phyloP scores from a whole-genome alignment of 2,113 vertebrate genomes.

The Gavia stellata region DNA sequence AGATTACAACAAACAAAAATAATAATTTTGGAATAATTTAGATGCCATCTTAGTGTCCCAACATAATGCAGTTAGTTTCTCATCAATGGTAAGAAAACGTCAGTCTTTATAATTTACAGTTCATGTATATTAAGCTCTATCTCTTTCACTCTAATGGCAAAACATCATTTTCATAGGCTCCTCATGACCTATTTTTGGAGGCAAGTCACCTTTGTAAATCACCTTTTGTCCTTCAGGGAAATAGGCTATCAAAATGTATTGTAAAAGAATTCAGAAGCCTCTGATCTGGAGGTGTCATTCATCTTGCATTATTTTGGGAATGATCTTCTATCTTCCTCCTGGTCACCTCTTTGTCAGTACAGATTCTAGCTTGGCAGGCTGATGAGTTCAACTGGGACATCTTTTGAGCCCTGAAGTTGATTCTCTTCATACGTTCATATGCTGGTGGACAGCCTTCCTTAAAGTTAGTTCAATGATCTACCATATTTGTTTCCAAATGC shows the following conservation, averaged over 20 bases:
- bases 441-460: neutral
- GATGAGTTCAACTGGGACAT: neutral
- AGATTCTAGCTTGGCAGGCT: neutral
- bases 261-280: neutral
- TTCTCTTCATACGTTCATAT: neutral
- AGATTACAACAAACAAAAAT: neutral
- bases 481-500: neutral
- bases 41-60: neutral
- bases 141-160: neutral
- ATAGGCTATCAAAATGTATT: neutral
- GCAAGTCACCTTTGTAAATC: neutral
- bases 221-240: neutral
- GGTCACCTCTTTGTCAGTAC: neutral
- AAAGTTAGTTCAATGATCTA: neutral
- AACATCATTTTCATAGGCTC: neutral
- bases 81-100: neutral
- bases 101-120: neutral
- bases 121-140: neutral
- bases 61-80: neutral
- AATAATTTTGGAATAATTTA: neutral
- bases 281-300: neutral
- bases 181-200: neutral
- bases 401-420: neutral
- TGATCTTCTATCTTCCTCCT: neutral
- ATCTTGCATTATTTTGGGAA: neutral